Percentiles rank a stretch among this genome's conserved stretches.
phyloP scores from a whole-genome alignment of 1,140 invertebrate species.

The Agrilus planipennis region DNA sequence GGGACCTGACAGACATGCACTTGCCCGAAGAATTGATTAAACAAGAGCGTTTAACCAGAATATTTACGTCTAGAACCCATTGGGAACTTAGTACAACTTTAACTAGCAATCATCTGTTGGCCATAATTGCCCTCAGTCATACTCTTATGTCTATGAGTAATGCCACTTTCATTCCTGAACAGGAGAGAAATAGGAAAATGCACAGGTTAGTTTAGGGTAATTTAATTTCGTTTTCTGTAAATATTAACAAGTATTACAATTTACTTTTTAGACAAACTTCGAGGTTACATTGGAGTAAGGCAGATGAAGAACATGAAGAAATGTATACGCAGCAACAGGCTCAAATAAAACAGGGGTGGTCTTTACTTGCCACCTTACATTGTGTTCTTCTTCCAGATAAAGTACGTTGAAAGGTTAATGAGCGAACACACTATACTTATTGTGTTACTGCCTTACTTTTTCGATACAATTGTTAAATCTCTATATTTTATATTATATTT shows the following conservation, averaged over 20 bases:
- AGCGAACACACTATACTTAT: background rate
- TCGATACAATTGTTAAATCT: constrained; percentile 2
- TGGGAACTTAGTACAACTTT: constrained; percentile 93
- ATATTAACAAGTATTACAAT: background rate
- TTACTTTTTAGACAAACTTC: constrained; percentile 28
- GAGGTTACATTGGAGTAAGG: constrained; percentile 50
- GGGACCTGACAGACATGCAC: constrained; percentile 46
- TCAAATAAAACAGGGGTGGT: constrained; percentile 95
- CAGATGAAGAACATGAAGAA: constrained; percentile 69
- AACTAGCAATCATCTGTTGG: constrained; percentile 90
- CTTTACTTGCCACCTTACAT: constrained; percentile 85
- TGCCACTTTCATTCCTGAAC: constrained; percentile 80
- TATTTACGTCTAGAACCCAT: constrained; percentile 77
- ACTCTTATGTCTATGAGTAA: constrained; percentile 98
- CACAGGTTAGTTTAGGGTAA: constrained; percentile 40
- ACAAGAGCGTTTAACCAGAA: constrained; percentile 61
- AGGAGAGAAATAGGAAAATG: constrained; percentile 64
- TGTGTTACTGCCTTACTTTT: background rate
- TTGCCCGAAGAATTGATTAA: constrained; percentile 62
- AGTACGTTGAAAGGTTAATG: constrained; percentile 31
- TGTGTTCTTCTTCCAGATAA: constrained; percentile 93
- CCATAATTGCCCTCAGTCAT: constrained; percentile 88
- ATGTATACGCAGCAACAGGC: constrained; percentile 73
- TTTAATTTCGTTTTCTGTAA: constrained; percentile 2
- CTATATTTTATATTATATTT: constrained; percentile 3